A percentile compares a stretch with the other conserved stretches of the same genome.
Conservation (phyloP, 2,113 vertebrate species). For the Ahaetulla prasina region DNA sequence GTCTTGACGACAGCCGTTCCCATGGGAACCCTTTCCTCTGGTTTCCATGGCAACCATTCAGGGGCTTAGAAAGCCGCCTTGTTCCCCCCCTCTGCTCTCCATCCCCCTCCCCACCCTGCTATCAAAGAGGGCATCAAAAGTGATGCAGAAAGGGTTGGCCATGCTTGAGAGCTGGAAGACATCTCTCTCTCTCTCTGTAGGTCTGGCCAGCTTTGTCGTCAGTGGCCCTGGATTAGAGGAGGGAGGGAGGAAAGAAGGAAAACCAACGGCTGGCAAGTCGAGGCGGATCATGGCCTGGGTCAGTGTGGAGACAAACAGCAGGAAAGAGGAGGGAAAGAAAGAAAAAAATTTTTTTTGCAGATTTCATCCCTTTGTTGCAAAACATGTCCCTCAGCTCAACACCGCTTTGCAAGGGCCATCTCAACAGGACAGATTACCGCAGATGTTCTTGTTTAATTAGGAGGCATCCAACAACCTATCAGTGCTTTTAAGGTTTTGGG, state of each 20-base stretch:
- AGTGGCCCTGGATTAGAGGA: no score
- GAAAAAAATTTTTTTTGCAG: neutral
- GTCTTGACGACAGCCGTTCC: slow-evolving; percentile 22
- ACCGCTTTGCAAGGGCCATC: neutral
- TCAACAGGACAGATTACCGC: neutral
- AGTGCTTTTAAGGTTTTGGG: neutral
- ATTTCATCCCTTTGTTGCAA: neutral
- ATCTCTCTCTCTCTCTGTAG: no score
- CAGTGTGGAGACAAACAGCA: neutral
- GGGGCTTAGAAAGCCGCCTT: slow-evolving; percentile 19
- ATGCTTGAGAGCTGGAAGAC: neutral
- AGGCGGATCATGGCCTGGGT: neutral
- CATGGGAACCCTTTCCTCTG: slow-evolving; percentile 20
- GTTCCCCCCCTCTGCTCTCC: neutral
- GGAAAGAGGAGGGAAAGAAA: neutral
- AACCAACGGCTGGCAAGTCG: neutral
- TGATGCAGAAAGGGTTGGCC: neutral
- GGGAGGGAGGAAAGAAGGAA: no score
- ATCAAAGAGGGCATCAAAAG: neutral
- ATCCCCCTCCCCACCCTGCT: neutral
- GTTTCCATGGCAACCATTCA: slow-evolving; percentile 27
- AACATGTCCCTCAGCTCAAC: neutral
- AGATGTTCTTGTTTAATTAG: neutral
- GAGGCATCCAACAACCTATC: neutral
- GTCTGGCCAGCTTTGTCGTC: neutral